Evolutionary conservation across 2,888 invertebrate genomes (phyloP).

Genomic region (Drosophila robusta): DNA sequence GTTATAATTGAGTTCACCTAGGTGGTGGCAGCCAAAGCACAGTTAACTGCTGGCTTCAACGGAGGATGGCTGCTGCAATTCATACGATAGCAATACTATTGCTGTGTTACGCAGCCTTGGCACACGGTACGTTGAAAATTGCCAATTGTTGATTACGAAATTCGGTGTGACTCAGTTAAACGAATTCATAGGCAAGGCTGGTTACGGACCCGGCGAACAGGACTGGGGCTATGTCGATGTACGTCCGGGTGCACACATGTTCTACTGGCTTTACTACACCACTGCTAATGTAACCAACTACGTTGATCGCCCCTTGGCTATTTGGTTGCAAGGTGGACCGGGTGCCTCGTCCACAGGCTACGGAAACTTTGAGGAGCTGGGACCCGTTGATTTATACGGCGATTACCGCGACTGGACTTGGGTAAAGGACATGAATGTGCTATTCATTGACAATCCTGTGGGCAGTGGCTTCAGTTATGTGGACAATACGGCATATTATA

Average conservation of each 20-base stretch:
- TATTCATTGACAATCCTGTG: conserved; percentile 96
- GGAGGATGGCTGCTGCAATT: conserved; percentile 30
- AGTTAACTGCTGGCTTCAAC: conserved; percentile 10
- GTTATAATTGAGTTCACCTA: conserved; percentile 41
- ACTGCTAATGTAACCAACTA: conserved; percentile 87
- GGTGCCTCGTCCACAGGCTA: conserved; percentile 91
- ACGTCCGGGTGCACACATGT: conserved; percentile 91
- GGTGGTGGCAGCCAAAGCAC: conserved; percentile 7
- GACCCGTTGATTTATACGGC: conserved; percentile 89
- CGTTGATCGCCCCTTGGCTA: conserved; percentile 89
- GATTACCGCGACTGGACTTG: conserved; percentile 90
- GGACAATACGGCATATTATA: conserved; percentile 86
- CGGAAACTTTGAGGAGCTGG: conserved; percentile 94
- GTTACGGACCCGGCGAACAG: conserved; percentile 89
- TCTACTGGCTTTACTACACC: conserved; percentile 94
- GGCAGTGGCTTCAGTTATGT: conserved; percentile 95
- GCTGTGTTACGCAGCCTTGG: conserved; percentile 28
- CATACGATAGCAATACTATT: conserved; percentile 40
- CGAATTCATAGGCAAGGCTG: conserved; percentile 81
- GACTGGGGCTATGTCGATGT: conserved; percentile 91
- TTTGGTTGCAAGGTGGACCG: conserved; percentile 96
- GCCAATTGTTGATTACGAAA: not conserved
- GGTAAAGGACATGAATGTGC: conserved; percentile 91
- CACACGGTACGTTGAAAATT: conserved; percentile 31
- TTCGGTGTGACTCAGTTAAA: not conserved